These are phyloP conservation scores for Rhinogobio ventralis DNA, from an alignment of 2,797 vertebrate species.

Conservation along the genomic window DNA sequence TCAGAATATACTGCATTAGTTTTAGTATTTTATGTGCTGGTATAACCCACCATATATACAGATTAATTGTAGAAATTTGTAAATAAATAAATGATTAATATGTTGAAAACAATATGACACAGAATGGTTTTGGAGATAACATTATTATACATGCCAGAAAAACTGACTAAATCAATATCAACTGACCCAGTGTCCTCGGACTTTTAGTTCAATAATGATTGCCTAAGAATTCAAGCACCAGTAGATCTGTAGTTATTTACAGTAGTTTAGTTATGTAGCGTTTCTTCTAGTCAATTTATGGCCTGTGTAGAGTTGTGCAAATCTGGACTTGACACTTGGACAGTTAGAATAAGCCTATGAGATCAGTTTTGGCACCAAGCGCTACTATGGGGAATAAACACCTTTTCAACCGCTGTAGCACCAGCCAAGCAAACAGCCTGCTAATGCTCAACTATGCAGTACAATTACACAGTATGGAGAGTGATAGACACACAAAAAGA, in stretches of 20 bases:
- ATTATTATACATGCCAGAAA: neutral
- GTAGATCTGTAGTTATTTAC: neutral
- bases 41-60: neutral
- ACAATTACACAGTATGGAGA: conserved; percentile 1
- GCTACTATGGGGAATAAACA: conserved; percentile 2
- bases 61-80: neutral
- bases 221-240: neutral
- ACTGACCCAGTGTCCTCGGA: neutral
- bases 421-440: conserved; percentile 11
- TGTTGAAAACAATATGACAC: neutral
- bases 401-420: conserved; percentile 1
- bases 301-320: neutral
- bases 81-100: neutral
- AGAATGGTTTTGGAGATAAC: neutral
- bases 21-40: neutral
- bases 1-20: neutral
- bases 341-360: conserved; percentile 15
- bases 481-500: neutral
- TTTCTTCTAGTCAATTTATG: conserved; percentile 7
- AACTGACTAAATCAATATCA: neutral
- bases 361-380: conserved; percentile 22
- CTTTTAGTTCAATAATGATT: conserved; percentile 24
- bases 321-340: conserved; percentile 2
- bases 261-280: neutral
- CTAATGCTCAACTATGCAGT: conserved; percentile 5